These are phyloP conservation scores for Centropus bengalensis DNA, from an alignment of 2,113 vertebrate species.

Conservation along the genomic window DNA sequence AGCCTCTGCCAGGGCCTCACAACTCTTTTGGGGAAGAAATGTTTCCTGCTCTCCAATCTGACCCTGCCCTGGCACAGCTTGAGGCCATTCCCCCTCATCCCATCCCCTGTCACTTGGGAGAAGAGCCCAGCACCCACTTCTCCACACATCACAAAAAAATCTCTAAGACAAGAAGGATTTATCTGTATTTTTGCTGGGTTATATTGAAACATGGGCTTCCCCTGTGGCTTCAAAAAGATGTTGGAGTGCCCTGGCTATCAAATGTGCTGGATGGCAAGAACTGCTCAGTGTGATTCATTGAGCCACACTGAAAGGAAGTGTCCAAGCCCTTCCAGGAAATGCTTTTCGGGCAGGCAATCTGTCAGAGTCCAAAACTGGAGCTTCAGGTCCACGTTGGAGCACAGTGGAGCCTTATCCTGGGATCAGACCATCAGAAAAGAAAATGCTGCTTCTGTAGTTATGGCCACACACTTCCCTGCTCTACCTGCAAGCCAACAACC, in stretches of 20 bases:
- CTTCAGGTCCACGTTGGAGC: fast-evolving
- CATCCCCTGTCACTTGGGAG: too few relatives aligned
- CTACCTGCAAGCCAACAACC: not conserved
- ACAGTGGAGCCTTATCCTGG: not conserved
- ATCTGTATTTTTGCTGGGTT: not conserved
- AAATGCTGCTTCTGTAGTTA: not conserved
- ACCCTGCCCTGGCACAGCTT: too few relatives aligned
- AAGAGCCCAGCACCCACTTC: too few relatives aligned
- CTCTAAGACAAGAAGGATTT: not conserved
- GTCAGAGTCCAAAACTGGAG: not conserved
- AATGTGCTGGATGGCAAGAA: not conserved
- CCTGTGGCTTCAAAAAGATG: not conserved
- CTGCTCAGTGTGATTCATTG: not conserved
- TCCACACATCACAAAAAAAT: too few relatives aligned
- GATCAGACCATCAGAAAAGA: not conserved
- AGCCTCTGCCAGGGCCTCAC: too few relatives aligned
- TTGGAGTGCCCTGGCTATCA: not conserved
- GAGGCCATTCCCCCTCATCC: too few relatives aligned
- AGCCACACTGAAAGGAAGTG: not conserved
- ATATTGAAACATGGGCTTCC: not conserved
- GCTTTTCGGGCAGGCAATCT: not conserved
- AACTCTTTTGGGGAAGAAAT: too few relatives aligned
- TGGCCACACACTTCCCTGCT: not conserved
- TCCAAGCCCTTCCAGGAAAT: not conserved
- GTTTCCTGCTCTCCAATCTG: too few relatives aligned